Percentiles rank a stretch among this genome's conserved stretches.
Evolutionary conservation across 2,888 invertebrate genomes (phyloP).

Genomic region (Antitype chi): DNA sequence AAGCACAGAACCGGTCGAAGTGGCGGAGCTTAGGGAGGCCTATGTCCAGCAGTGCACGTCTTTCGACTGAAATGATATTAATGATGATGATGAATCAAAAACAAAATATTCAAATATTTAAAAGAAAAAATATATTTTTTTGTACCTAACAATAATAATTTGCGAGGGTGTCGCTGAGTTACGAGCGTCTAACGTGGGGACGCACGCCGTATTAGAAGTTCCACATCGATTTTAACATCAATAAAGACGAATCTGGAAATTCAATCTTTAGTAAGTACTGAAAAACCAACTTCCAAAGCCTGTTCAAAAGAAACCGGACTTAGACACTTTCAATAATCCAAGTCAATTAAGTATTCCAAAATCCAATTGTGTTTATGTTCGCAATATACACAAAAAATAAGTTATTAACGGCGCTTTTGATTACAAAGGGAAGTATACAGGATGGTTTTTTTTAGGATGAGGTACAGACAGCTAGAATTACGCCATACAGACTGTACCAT

Average conservation of each 20-base stretch:
- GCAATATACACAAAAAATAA: constrained; percentile 20
- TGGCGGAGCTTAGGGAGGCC: no score
- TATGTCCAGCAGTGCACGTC: no score
- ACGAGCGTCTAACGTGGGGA: no score
- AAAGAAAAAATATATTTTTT: no score
- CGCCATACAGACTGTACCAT: background rate
- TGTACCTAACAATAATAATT: no score
- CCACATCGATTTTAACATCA: background rate
- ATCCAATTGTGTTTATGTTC: constrained; percentile 1
- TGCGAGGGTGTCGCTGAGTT: no score
- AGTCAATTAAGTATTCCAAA: background rate
- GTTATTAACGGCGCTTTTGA: background rate
- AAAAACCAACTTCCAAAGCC: background rate
- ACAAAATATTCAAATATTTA: no score
- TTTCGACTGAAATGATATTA: no score
- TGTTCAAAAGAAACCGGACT: background rate
- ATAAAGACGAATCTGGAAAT: background rate
- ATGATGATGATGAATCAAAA: no score
- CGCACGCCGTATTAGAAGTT: no score
- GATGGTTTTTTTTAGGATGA: background rate
- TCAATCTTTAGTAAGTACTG: background rate
- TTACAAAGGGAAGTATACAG: background rate
- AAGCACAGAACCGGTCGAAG: no score
- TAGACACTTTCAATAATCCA: constrained; percentile 5
- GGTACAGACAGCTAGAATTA: background rate